Conservation (phyloP, 2,797 vertebrate species). For the Enteromius fasciolatus region DNA sequence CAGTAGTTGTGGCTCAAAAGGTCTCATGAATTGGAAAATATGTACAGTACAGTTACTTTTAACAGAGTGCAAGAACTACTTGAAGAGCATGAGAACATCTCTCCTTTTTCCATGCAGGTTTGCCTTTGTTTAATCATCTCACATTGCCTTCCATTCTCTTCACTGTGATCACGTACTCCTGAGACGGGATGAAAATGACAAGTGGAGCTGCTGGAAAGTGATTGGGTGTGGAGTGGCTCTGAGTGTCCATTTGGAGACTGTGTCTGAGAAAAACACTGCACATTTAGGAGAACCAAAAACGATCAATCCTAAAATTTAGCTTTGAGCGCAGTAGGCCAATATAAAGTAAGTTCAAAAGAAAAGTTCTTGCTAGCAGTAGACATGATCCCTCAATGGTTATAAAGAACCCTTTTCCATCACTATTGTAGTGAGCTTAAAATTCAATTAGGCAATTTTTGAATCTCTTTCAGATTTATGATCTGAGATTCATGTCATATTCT, state of each 20-base stretch:
- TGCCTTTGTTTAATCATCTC: neutral
- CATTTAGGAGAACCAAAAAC: neutral
- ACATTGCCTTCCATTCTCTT: slow-evolving; percentile 8
- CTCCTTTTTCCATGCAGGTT: neutral
- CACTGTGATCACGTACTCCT: neutral
- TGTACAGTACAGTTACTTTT: neutral
- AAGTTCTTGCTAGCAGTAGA: neutral
- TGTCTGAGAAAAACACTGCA: slow-evolving; percentile 17
- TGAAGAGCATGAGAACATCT: slow-evolving; percentile 5
- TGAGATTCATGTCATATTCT: slow-evolving; percentile 8
- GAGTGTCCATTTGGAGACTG: slow-evolving; percentile 19
- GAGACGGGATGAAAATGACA: neutral
- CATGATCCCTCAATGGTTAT: neutral
- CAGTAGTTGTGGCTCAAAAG: neutral
- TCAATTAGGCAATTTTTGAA: neutral
- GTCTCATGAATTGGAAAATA: neutral
- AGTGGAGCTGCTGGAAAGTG: slow-evolving; percentile 27
- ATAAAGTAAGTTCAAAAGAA: neutral
- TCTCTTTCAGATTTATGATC: neutral
- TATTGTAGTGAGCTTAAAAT: neutral
- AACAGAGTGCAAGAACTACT: neutral
- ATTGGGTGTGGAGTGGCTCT: slow-evolving; percentile 37
- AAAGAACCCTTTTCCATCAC: neutral
- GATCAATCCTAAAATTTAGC: neutral
- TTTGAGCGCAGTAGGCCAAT: neutral